phyloP scores from a whole-genome alignment of 2,113 vertebrate species.

The Oryctolagus cuniculus region DNA sequence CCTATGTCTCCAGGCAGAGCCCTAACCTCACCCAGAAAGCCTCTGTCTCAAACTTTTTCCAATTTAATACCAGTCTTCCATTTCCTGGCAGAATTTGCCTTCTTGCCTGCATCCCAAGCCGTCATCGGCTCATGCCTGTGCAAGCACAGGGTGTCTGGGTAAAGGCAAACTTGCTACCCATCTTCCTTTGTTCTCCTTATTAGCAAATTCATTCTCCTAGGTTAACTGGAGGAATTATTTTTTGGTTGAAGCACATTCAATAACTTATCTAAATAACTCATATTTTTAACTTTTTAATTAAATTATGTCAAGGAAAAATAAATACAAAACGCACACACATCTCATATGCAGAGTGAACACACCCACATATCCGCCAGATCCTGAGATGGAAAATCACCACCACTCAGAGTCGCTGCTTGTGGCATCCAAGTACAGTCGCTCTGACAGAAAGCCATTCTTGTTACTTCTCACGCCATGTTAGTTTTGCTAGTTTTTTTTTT shows the following conservation, averaged over 20 bases:
- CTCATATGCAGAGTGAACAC: not conserved
- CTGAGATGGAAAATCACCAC: conserved; percentile 5
- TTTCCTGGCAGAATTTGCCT: not conserved
- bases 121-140: not conserved
- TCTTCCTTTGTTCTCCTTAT: not conserved
- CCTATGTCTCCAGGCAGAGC: not conserved
- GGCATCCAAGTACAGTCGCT: not conserved
- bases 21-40: not conserved
- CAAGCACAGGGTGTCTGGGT: not conserved
- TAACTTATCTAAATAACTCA: conserved; percentile 25
- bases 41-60: not conserved
- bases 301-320: conserved; percentile 19
- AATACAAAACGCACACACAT: not conserved
- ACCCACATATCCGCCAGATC: not conserved
- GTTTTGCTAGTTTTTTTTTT: not conserved
- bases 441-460: not conserved
- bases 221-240: not conserved
- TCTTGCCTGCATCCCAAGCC: not conserved
- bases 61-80: not conserved
- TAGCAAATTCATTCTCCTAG: conserved; percentile 26
- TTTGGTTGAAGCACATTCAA: conserved; percentile 4
- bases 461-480: not conserved
- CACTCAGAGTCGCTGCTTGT: not conserved
- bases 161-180: not conserved
- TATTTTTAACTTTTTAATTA: not conserved